Percentiles rank a stretch among this genome's conserved stretches.
Conservation (phyloP, 2,797 vertebrate species). For the Parauchenoglanis ngamensis region DNA sequence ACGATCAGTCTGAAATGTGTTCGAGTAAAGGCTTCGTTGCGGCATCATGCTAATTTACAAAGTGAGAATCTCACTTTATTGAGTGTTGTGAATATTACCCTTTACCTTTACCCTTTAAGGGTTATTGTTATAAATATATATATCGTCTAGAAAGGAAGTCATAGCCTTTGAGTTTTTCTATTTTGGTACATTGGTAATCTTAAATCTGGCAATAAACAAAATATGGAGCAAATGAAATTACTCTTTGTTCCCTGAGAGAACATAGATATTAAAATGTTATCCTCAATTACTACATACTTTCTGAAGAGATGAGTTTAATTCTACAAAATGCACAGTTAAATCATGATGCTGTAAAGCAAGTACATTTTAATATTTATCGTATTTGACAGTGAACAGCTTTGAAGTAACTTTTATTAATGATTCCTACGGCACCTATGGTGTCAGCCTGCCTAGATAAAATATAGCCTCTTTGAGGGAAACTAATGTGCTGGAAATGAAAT, state of each 20-base stretch:
- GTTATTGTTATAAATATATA: neutral
- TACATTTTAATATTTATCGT: neutral
- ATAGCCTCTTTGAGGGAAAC: neutral
- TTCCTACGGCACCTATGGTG: neutral
- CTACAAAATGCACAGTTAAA: neutral
- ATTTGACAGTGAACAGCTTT: neutral
- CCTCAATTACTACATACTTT: neutral
- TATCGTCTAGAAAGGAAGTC: neutral
- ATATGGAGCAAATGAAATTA: neutral
- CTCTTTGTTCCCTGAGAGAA: neutral
- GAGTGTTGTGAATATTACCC: too few species aligned
- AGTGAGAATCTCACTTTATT: neutral
- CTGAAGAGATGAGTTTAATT: neutral
- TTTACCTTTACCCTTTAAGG: neutral
- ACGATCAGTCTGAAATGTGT: neutral
- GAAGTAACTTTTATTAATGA: slow-evolving; percentile 4
- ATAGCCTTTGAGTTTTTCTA: neutral
- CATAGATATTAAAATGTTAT: neutral
- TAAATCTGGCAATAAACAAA: neutral
- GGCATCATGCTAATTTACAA: neutral
- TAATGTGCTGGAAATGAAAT: neutral
- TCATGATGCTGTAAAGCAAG: neutral
- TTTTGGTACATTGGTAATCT: neutral
- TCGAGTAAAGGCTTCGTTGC: neutral
- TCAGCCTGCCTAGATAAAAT: slow-evolving; percentile 3